Evolutionary conservation across 2,797 vertebrate species (phyloP).

Genomic region (Huso huso): DNA sequence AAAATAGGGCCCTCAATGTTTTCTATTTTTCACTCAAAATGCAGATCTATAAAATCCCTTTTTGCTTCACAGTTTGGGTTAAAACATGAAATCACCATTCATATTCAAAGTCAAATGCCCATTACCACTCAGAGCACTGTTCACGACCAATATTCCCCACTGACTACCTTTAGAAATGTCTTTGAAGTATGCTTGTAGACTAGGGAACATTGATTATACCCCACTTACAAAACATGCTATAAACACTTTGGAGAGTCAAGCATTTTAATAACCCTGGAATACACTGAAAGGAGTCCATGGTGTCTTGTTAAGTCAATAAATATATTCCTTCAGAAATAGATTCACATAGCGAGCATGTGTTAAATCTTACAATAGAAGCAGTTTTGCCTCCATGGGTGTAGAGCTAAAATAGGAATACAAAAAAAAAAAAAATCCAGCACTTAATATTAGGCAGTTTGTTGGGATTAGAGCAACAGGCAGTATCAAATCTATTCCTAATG

Average conservation of each 20-base stretch:
- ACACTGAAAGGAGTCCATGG: neutral
- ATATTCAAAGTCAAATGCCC: too few species aligned
- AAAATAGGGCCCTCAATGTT: too few species aligned
- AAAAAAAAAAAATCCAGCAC: slow-evolving; percentile 7
- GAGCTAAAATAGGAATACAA: slow-evolving; percentile 15
- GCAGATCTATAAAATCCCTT: too few species aligned
- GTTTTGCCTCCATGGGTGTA: neutral
- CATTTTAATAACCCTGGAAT: slow-evolving; percentile 5
- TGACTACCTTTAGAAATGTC: slow-evolving; percentile 48
- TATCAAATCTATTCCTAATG: slow-evolving; percentile 51
- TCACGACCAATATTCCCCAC: slow-evolving; percentile 46
- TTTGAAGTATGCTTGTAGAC: slow-evolving; percentile 50
- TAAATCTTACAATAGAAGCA: slow-evolving; percentile 22
- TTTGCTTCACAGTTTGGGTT: too few species aligned
- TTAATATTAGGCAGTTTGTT: slow-evolving; percentile 54
- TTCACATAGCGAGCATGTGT: slow-evolving; percentile 11
- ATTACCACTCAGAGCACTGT: neutral
- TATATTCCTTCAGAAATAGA: neutral
- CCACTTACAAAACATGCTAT: slow-evolving; percentile 52
- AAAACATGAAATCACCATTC: too few species aligned
- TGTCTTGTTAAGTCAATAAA: slow-evolving; percentile 20
- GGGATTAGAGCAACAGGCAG: slow-evolving; percentile 60
- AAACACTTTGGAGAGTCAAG: neutral
- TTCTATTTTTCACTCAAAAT: too few species aligned
- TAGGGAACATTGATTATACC: slow-evolving; percentile 51